These are phyloP conservation scores for Chrysodeixis includens DNA, from an alignment of 2,888 invertebrate genomes.

Conservation along the genomic window DNA sequence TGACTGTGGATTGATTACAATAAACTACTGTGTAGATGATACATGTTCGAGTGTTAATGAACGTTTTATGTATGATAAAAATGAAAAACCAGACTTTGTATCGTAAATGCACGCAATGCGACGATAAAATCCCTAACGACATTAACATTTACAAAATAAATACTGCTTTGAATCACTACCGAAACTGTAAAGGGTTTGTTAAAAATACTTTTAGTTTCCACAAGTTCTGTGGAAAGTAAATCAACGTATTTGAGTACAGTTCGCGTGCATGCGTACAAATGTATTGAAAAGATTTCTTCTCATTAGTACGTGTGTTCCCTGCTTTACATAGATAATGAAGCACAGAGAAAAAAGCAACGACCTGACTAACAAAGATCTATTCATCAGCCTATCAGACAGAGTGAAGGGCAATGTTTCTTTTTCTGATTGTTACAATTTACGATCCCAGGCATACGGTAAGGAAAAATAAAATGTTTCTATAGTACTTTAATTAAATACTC, in stretches of 20 bases:
- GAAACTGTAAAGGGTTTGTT: too few species aligned
- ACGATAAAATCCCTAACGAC: not conserved
- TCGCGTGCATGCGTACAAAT: too few species aligned
- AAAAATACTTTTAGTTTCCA: too few species aligned
- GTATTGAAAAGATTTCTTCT: not conserved
- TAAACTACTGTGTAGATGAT: slow-evolving; percentile 24
- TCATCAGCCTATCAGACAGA: not conserved
- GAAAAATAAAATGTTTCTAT: too few species aligned
- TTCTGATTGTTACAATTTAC: not conserved
- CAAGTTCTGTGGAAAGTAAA: not conserved
- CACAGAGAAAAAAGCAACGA: not conserved
- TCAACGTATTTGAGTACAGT: not conserved
- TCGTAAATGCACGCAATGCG: not conserved
- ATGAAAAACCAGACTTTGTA: not conserved
- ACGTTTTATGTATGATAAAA: not conserved
- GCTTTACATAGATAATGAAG: slow-evolving; percentile 4
- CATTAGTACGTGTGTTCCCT: not conserved
- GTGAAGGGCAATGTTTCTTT: not conserved
- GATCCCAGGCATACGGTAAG: not conserved
- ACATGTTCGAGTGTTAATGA: not conserved
- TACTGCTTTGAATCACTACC: too few species aligned
- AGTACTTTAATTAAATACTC: not conserved
- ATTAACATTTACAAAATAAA: not conserved
- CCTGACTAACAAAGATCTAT: slow-evolving; percentile 4
- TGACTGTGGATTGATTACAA: slow-evolving; percentile 22